Conservation (phyloP, 1,140 invertebrate genomes). For the Zophobas morio region DNA sequence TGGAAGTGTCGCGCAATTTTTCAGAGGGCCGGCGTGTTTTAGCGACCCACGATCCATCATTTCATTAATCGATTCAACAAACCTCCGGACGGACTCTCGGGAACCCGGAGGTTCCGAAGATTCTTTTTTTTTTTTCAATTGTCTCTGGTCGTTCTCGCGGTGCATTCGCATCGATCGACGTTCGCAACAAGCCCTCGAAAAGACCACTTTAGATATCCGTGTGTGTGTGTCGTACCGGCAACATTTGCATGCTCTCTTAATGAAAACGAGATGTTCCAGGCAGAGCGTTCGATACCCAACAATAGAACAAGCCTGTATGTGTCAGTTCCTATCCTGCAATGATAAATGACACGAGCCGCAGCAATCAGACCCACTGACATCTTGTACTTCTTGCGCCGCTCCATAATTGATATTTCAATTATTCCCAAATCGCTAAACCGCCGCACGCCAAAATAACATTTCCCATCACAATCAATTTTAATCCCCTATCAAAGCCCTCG, state of each 20-base stretch:
- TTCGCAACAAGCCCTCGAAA: constrained; percentile 20
- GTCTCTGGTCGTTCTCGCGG: neutral
- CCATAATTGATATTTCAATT: constrained; percentile 37
- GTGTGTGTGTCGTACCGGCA: constrained; percentile 22
- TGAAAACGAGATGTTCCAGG: constrained; percentile 40
- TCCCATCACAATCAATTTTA: constrained; percentile 8
- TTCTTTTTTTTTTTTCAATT: neutral
- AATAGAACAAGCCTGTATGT: constrained; percentile 40
- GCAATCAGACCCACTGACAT: constrained; percentile 43
- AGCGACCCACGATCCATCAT: too few species aligned
- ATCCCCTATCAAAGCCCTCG: neutral
- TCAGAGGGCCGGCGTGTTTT: too few species aligned
- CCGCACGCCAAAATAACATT: constrained; percentile 2
- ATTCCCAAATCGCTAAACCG: constrained; percentile 2
- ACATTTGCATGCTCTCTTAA: constrained; percentile 24
- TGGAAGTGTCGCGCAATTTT: neutral
- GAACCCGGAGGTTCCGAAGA: neutral
- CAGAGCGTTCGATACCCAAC: constrained; percentile 25
- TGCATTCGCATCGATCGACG: constrained; percentile 5
- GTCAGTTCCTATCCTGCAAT: constrained; percentile 33
- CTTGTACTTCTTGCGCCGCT: constrained; percentile 28
- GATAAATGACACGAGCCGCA: constrained; percentile 39
- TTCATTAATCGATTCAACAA: too few species aligned
- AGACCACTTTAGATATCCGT: constrained; percentile 10
- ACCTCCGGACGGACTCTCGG: too few species aligned